phyloP scores from a whole-genome alignment of 1,140 invertebrate genomes.

The Drosophila saltans region DNA sequence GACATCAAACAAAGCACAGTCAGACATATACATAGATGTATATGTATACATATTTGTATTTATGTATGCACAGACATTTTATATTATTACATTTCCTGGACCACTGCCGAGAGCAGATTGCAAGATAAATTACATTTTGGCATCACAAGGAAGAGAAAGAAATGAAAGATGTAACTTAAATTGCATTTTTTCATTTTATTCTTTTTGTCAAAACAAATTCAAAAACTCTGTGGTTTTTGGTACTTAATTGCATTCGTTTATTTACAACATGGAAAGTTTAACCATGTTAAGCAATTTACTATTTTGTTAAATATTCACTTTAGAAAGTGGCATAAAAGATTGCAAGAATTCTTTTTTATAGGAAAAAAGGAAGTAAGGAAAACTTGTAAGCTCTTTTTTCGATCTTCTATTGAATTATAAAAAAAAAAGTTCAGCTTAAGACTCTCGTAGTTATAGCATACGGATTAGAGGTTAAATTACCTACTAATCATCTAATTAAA shows the following conservation, averaged over 20 bases:
- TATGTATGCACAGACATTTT: slow-evolving; percentile 28
- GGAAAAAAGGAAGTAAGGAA: too few species aligned
- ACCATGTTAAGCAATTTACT: background rate
- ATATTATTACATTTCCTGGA: slow-evolving; percentile 55
- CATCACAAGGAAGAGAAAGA: background rate
- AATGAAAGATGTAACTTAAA: background rate
- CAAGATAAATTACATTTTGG: slow-evolving; percentile 10
- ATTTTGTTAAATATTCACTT: background rate
- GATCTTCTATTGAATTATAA: too few species aligned
- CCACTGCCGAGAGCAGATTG: slow-evolving; percentile 22
- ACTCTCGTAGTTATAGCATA: too few species aligned
- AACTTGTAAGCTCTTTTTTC: too few species aligned
- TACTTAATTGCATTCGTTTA: background rate
- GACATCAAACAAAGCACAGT: slow-evolving; percentile 60
- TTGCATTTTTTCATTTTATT: slow-evolving; percentile 27
- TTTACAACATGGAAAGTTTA: background rate
- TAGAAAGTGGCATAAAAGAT: too few species aligned
- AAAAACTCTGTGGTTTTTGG: background rate
- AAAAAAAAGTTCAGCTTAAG: too few species aligned
- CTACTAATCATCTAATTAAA: too few species aligned
- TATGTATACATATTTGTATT: slow-evolving; percentile 24
- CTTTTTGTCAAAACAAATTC: background rate
- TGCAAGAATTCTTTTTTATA: too few species aligned
- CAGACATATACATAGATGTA: slow-evolving; percentile 35
- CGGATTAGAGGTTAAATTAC: too few species aligned